These are phyloP conservation scores for Hecatera dysodea DNA, from an alignment of 2,888 invertebrate species.

Conservation along the genomic window DNA sequence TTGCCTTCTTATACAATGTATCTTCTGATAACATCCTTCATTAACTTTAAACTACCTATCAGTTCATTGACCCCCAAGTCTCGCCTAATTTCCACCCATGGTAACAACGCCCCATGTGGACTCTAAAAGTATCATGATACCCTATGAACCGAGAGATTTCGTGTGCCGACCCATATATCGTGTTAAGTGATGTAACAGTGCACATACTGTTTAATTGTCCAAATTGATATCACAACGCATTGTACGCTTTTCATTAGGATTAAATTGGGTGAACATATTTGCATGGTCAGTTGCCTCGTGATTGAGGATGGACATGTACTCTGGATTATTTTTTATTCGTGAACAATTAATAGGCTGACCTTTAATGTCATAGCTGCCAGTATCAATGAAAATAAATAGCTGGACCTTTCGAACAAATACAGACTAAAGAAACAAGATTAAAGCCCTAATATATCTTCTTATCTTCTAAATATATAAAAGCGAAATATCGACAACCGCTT, in stretches of 20 bases:
- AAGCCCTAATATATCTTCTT: no score
- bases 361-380: neutral
- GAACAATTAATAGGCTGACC: slow-evolving; percentile 13
- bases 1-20: neutral
- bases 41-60: slow-evolving; percentile 4
- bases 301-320: slow-evolving; percentile 20
- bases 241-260: slow-evolving; percentile 58
- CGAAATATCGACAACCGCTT: no score
- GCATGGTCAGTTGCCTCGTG: slow-evolving; percentile 47
- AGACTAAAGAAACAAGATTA: neutral
- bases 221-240: slow-evolving; percentile 65
- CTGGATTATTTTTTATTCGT: slow-evolving; percentile 15
- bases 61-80: slow-evolving; percentile 42
- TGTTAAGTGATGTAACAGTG: slow-evolving; percentile 56
- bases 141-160: slow-evolving; percentile 62
- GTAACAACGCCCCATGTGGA: slow-evolving; percentile 42
- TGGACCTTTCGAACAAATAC: neutral
- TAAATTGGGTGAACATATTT: slow-evolving; percentile 58
- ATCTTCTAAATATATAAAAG: no score
- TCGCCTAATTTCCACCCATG: slow-evolving; percentile 52
- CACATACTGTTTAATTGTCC: slow-evolving; percentile 60
- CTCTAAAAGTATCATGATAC: slow-evolving; percentile 54
- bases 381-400: neutral
- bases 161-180: slow-evolving; percentile 61
- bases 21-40: neutral